Evolutionary conservation across 2,888 invertebrate species (phyloP).

Genomic region (Drosophila barbarae): DNA sequence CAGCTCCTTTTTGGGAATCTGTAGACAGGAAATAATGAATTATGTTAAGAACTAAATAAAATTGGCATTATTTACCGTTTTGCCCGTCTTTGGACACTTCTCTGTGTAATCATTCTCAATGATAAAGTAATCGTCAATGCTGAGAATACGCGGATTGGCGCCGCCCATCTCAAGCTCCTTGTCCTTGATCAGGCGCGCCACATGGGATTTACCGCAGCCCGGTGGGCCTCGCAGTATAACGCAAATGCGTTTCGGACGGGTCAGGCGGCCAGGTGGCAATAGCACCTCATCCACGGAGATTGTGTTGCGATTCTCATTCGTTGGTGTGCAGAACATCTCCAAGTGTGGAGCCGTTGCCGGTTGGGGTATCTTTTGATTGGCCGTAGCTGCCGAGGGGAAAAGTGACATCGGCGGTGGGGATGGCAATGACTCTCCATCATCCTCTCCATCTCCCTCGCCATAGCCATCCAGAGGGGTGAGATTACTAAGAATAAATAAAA

Average conservation of each 20-base stretch:
- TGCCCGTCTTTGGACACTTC: conserved; percentile 78
- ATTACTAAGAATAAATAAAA: conserved; percentile 5
- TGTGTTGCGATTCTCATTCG: conserved; percentile 78
- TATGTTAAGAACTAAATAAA: background rate
- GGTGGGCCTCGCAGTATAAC: conserved; percentile 95
- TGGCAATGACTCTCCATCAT: conserved; percentile 31
- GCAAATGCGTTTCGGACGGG: conserved; percentile 88
- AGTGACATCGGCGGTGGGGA: conserved; percentile 44
- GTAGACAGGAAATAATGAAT: background rate
- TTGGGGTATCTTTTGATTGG: conserved; percentile 59
- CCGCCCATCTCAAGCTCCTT: conserved; percentile 91
- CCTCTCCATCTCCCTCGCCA: conserved; percentile 19
- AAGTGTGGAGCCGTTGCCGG: conserved; percentile 52
- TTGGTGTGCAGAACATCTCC: conserved; percentile 63
- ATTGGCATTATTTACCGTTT: conserved; percentile 66
- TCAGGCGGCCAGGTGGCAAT: conserved; percentile 87
- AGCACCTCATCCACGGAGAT: conserved; percentile 91
- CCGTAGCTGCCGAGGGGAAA: conserved; percentile 71
- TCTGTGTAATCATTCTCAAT: conserved; percentile 88
- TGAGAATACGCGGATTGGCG: conserved; percentile 93
- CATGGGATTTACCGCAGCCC: conserved; percentile 95
- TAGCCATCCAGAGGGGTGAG: conserved; percentile 11
- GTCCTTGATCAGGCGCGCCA: conserved; percentile 92
- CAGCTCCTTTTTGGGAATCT: conserved; percentile 81
- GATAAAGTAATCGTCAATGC: conserved; percentile 97